Conservation (phyloP, 1,140 invertebrate genomes). For the Caenorhabditis briggsae region DNA sequence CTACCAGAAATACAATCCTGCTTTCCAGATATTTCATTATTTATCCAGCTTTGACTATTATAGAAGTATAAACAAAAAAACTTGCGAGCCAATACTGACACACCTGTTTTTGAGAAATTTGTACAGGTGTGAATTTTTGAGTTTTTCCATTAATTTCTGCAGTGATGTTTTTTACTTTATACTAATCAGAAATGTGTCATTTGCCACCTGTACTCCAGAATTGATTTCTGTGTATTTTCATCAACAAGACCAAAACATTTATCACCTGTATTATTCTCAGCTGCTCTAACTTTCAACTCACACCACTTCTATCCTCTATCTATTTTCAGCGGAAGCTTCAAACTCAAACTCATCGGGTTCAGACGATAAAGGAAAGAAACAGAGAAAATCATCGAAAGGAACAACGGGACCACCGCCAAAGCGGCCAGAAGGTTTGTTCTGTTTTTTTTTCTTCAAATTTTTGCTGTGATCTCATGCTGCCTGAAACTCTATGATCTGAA, state of each 20-base stretch:
- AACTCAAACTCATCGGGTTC: background rate
- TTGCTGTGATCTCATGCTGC: too few relatives aligned
- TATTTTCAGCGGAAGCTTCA: slow-evolving; percentile 46
- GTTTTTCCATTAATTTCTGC: background rate
- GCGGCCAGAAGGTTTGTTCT: slow-evolving; percentile 44
- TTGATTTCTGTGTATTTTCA: too few relatives aligned
- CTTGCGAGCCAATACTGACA: background rate
- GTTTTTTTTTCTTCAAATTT: background rate
- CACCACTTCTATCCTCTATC: background rate
- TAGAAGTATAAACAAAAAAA: background rate
- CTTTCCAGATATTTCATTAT: background rate
- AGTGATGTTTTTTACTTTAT: too few relatives aligned
- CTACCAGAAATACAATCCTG: background rate
- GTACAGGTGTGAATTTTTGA: slow-evolving; percentile 34
- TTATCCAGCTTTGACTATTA: slow-evolving; percentile 34
- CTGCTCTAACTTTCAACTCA: background rate
- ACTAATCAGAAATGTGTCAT: too few relatives aligned
- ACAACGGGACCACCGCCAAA: background rate
- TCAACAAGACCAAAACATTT: background rate
- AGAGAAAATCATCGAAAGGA: slow-evolving; percentile 50
- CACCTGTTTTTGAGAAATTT: slow-evolving; percentile 6
- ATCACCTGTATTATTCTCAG: background rate
- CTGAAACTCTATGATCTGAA: background rate
- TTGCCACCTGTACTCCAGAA: background rate
- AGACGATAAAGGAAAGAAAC: slow-evolving; percentile 31